phyloP scores from a whole-genome alignment of 2,888 invertebrate species.

The Glaucopsyche alexis region DNA sequence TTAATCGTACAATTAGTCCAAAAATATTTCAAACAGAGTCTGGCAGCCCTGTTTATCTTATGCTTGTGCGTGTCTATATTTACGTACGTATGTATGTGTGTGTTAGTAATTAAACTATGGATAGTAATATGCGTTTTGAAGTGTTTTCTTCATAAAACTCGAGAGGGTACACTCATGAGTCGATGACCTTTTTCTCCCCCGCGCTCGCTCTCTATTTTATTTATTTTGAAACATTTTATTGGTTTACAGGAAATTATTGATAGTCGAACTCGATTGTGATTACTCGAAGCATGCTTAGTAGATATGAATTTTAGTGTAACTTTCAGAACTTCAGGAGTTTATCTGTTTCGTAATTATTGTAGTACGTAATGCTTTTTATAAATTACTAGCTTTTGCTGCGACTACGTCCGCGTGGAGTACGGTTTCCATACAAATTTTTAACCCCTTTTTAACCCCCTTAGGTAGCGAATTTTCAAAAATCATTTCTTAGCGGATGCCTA shows the following conservation, averaged over 20 bases:
- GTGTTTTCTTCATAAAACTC: slow-evolving; percentile 79
- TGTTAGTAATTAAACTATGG: slow-evolving; percentile 76
- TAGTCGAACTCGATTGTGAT: not conserved
- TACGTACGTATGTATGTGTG: slow-evolving; percentile 50
- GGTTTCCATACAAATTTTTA: no score
- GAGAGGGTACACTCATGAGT: slow-evolving; percentile 71
- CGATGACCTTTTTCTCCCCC: slow-evolving; percentile 69
- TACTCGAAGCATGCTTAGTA: not conserved
- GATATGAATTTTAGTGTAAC: no score
- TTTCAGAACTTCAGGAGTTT: no score
- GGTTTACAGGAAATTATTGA: slow-evolving; percentile 21
- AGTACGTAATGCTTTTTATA: no score
- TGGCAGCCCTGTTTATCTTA: slow-evolving; percentile 48
- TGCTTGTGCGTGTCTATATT: slow-evolving; percentile 41
- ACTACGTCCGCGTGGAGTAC: no score
- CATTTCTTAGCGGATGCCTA: no score
- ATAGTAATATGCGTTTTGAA: slow-evolving; percentile 78
- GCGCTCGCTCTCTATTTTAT: slow-evolving; percentile 45
- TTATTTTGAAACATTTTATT: slow-evolving; percentile 34
- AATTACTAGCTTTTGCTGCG: no score
- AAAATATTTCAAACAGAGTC: slow-evolving; percentile 34
- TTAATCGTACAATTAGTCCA: slow-evolving; percentile 21
- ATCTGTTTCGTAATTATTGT: no score
- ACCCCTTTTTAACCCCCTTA: no score
- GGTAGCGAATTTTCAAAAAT: no score